Conservation (phyloP, 2,888 invertebrate genomes). For the Tetheella fluctuosa region DNA sequence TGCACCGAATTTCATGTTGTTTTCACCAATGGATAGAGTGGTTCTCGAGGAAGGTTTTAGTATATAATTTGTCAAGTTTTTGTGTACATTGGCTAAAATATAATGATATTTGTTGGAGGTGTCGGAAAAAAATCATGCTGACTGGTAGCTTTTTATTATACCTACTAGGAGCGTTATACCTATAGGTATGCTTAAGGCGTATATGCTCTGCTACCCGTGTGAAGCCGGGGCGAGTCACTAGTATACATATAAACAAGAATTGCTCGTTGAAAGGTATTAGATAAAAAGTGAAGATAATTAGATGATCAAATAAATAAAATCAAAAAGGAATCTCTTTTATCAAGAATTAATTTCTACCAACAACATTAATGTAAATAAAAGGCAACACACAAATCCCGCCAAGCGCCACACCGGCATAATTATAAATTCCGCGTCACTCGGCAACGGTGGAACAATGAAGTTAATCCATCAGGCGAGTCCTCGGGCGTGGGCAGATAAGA, state of each 20-base stretch:
- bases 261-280: background rate
- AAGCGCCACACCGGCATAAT: constrained; percentile 58
- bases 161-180: too few relatives aligned
- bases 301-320: background rate
- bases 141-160: too few relatives aligned
- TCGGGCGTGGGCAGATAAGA: constrained; percentile 81
- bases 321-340: background rate
- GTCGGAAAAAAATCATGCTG: too few relatives aligned
- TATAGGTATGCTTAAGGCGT: too few relatives aligned
- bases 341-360: background rate
- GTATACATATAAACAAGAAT: background rate
- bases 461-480: constrained; percentile 82
- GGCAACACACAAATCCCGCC: constrained; percentile 12
- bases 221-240: too few relatives aligned
- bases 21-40: too few relatives aligned
- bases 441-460: constrained; percentile 81
- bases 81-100: too few relatives aligned
- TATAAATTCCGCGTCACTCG: constrained; percentile 82
- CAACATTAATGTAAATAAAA: constrained; percentile 9
- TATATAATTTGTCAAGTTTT: too few relatives aligned
- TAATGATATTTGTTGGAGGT: too few relatives aligned
- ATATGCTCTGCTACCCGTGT: too few relatives aligned
- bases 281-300: background rate
- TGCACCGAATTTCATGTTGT: too few relatives aligned
- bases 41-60: too few relatives aligned